Evolutionary conservation across 2,888 invertebrate species (phyloP), one percentile per base, ranked within the genome.

Genomic region (Portevinia maculata): DNA sequence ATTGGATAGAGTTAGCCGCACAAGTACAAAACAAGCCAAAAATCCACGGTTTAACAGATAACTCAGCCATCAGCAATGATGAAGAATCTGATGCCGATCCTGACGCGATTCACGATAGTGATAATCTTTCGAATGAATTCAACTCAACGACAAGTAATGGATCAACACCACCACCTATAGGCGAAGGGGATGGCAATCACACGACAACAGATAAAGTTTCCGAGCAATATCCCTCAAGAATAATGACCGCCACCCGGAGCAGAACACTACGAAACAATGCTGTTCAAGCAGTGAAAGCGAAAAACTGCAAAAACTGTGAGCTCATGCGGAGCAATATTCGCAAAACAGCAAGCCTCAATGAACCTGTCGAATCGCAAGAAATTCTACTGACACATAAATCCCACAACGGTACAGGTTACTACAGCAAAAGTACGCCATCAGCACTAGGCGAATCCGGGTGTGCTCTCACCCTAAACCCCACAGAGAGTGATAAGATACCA

Each of bases 1-100:
- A 97, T 88, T 98, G 98, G 98, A 92, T 96, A 86, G 94, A 95
- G 74, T 91, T 97, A 84, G 94, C 96, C 59, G 87, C 88, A 41
- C 88, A 89, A 85, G 90, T 89, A 55, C 86, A 88, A 88, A 89
- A 83, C 62, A 88, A 87, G 83, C 79, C 87, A 79, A 85, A 87
- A 69, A 83, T 64, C 37, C 67, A 52, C 37, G 41, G 55, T 37
- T 81, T 89, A 37, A 86, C 84, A 11, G 86, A 74, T 39, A 87
- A 85, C 84, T 85, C 87, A 0, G 39, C 83, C 11, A 84, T 85
- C 50, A 62, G 46, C 55, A 85, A 85, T 39, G 86, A 85, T 7
- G 85, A 84, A 46, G 86, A 87, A 30, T 86, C 88, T n/a, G 86
- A 86, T 71, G 84, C 85, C 1, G 86, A 87, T 50, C 74, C 85